phyloP scores from a whole-genome alignment of 30 jellyfish, hydroid and myxozoan species.

The Chrysaora quinquecirrha region DNA sequence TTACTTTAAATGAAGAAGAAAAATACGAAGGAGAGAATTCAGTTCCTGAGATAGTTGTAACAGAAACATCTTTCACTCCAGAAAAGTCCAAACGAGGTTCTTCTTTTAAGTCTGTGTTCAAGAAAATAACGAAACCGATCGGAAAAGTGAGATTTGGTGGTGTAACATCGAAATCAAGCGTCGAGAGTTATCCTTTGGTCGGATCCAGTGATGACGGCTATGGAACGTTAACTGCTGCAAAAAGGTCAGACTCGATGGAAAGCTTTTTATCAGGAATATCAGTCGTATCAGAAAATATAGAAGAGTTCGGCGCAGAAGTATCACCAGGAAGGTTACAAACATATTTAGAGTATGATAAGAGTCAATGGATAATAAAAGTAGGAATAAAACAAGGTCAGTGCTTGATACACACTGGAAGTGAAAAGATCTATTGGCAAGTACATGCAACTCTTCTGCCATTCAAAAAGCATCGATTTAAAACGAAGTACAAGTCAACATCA shows the following conservation, averaged over 20 bases:
- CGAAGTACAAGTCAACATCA: slow-evolving; percentile 92
- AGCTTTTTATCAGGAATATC: slow-evolving; percentile 90
- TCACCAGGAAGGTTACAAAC: slow-evolving; percentile 95
- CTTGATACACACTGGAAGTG: slow-evolving; percentile 78
- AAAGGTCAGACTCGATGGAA: slow-evolving; percentile 90
- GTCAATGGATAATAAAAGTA: slow-evolving; percentile 79
- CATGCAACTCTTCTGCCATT: slow-evolving; percentile 92
- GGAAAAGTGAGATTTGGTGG: slow-evolving; percentile 91
- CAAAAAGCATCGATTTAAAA: slow-evolving; percentile 88
- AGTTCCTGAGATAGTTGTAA: slow-evolving; percentile 69
- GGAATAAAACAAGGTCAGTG: slow-evolving; percentile 96
- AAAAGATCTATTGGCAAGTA: slow-evolving; percentile 94
- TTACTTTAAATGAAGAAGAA: neutral
- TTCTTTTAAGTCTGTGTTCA: slow-evolving; percentile 76
- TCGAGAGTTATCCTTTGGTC: slow-evolving; percentile 50
- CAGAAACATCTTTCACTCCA: slow-evolving; percentile 67
- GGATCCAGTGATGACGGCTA: slow-evolving; percentile 52
- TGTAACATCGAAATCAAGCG: slow-evolving; percentile 42
- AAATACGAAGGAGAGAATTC: slow-evolving; percentile 10
- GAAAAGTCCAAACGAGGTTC: slow-evolving; percentile 60
- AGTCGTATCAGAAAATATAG: slow-evolving; percentile 83
- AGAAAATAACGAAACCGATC: slow-evolving; percentile 78
- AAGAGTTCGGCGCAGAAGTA: slow-evolving; percentile 91
- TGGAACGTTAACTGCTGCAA: slow-evolving; percentile 33
- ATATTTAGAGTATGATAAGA: slow-evolving; percentile 77